Evolutionary conservation across 2,888 invertebrate species (phyloP).

Genomic region (Lamellibrachia satsuma): DNA sequence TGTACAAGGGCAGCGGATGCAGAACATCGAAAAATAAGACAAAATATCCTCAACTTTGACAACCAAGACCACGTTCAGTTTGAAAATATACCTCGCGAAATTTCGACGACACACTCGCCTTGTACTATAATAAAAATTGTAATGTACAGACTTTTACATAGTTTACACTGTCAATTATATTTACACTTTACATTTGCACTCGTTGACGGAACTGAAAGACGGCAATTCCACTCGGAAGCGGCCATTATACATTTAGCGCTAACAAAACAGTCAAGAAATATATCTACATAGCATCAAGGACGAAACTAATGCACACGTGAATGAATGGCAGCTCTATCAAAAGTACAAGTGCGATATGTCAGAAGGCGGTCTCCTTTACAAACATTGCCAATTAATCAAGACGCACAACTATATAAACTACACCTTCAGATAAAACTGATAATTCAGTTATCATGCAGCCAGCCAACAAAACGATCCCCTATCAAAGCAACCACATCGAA

Average conservation of each 20-base stretch:
- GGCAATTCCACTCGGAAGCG: conserved; percentile 10
- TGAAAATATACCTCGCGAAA: conserved; percentile 14
- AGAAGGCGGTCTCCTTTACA: conserved; percentile 4
- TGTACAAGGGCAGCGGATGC: conserved; percentile 10
- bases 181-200: conserved; percentile 5
- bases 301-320: not conserved
- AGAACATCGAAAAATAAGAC: conserved; percentile 13
- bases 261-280: not conserved
- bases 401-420: not conserved
- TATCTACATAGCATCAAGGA: not conserved
- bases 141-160: conserved; percentile 17
- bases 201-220: not conserved
- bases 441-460: not conserved
- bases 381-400: not conserved
- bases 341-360: conserved; percentile 5
- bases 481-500: not conserved
- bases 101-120: not conserved
- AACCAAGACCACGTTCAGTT: not conserved
- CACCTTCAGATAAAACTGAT: conserved; percentile 4
- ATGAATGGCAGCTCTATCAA: not conserved
- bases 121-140: conserved; percentile 13
- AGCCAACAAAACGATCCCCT: not conserved
- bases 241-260: not conserved
- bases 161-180: conserved; percentile 13
- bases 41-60: conserved; percentile 6